Evolutionary conservation across 2,888 invertebrate species (phyloP), one percentile per base, ranked within the genome.

Genomic region (Cheilosia vulpina): DNA sequence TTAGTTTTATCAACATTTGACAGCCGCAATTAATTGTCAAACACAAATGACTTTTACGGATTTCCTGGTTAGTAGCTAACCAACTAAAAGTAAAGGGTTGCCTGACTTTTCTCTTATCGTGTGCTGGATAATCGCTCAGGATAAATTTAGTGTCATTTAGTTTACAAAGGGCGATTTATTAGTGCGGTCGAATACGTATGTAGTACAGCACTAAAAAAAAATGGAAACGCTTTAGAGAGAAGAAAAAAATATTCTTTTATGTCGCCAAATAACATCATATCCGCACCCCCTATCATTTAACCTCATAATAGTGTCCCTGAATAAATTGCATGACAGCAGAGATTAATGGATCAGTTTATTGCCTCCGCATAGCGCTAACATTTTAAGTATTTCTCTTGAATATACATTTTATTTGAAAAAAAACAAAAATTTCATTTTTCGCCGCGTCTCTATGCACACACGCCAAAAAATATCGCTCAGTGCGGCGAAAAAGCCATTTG

Each of bases 291-390:
- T 31, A 9, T 47, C 50, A 57, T 50, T 71, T 57, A 71, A 84
- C 79, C 84, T 84, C 80, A 84, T 84, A 76, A 84, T 76, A 55
- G 75, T 50, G 80, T 66, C 69, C 27, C 76, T 63, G 65, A 65
- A 85, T 85, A 85, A 71, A 85, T 85, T 80, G 80, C 79, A 85
- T 68, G 84, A 71, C 80, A 76, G 55, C 50, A 15, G 69, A 71
- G 80, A 85, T 85, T 85, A 71, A 79, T 79, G 75, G 58, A 76
- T 69, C 71, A 65, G 71, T 80, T 85, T 85, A 85, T 71, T 76
- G 63, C 66, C 63, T 65, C 43, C 65, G 53, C 65, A 62, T 63
- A 62, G 55, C 65, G 58, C 34, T 75, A 69, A 68, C 27, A 75
- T 38, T 83, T 79, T 73, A 63, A 78, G 73, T 68, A 78, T 72